Base-by-base conservation (phyloP, 2,888 invertebrate genomes). In the Acanthosoma haemorrhoidale region DNA sequence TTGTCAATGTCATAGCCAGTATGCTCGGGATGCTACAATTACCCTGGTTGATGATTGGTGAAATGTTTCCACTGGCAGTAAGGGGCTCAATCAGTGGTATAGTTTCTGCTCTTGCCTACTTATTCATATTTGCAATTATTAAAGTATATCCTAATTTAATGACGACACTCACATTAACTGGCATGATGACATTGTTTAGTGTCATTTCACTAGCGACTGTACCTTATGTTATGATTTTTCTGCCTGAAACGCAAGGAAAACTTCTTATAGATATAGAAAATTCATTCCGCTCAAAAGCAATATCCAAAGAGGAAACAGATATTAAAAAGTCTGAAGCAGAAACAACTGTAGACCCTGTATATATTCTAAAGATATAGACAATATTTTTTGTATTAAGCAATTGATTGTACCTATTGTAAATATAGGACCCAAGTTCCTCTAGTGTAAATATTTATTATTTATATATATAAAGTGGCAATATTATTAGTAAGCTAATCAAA, bases 11-110 rank as follows among this genome's bases (percentile, higher is more conserved):
- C 0, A 85, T 86, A 0, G 87, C 87, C 76, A 88, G 88, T 72
- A 90, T 89, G 89, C 83, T 89, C 1, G 89, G 89, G 0, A 88
- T 88, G 78, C 79, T 89, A 0, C 89, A 89, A 25, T 80, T 90
- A 4, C 89, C 89, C 0, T 89, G 89, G 88, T 86, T 89, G 31
- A 86, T 90, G 85, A 88, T 87, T 0, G 88, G 88, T 1, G 89
- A 89, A 76, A 77, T 89, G 51, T 89, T 88, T 75, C 88, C 89
- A 2, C 82, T 88, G 73, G 83, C 85, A 70, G 72, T 88, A 2
- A 81, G 89, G 74, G 87, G 89, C 0, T 84, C 88, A 0, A 85
- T 88, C 84, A 86, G 87, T 0, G 89, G 89, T 0, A 79, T 88
- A 0, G 88, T 89, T 0, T 85, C 88, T 0, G 87, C 88, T 69